Evolutionary conservation across 2,888 invertebrate species (phyloP), one percentile per base, ranked within the genome.

Genomic region (Eledona agricola): DNA sequence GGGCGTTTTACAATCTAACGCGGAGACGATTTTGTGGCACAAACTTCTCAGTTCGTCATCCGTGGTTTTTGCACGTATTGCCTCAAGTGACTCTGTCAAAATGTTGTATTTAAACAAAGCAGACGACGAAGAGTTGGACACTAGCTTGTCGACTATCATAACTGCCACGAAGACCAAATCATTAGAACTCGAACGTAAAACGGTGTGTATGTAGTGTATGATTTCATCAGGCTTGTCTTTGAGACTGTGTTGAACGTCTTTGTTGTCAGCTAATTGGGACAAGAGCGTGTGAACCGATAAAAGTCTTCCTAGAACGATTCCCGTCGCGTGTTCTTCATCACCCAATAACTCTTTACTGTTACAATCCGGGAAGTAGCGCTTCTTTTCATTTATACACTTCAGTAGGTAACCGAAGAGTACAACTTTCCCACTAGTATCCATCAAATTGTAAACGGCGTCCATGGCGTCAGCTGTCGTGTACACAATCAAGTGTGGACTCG

Each of bases 261-360:
- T 73, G 55, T 77, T 75, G 47, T 77, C 76, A 1, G 81, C 74
- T 66, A 84, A 73, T 62, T 79, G 78, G 47, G 80, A 78, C 11
- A 84, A 72, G 25, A 82, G 58, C 47, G 80, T 79, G 20, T 82
- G 77, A 50, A 81, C 76, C 2, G 73, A 65, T 13, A 79, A 68
- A 70, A 81, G 80, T 35, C 78, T 71, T 64, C 74, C 72, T 4
- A 72, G 59, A 28, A 50, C 58, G 43, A 66, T 65, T 42, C 63
- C 67, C 34, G 70, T 59, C 5, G 74, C 68, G 43, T 78, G 74
- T 49, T 77, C 75, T 66, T 81, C 79, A 25, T 68, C 32, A 16
- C 51, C 55, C n/a, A 79, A 60, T 23, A 79, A 62, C 17, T 73
- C 68, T 77, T 72, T 23, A 29, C n/a, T 46, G 43, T 10, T 23